Conservation (phyloP, 2,113 vertebrate genomes). For the Chlamydotis undulata region DNA sequence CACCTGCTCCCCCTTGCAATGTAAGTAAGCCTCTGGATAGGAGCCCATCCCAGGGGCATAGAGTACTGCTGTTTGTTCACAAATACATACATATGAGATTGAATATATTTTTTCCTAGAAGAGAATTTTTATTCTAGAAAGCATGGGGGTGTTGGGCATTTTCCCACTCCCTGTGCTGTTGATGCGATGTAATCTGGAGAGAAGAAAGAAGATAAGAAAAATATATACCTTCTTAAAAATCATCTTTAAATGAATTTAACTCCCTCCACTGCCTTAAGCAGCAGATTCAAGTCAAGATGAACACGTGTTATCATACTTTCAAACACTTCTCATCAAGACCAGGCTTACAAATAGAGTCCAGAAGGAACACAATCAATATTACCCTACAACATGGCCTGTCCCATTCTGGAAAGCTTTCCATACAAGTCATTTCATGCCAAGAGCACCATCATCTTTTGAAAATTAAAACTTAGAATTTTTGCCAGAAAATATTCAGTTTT, state of each 20-base stretch:
- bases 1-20: slow-evolving; percentile 34
- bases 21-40: neutral
- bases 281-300: neutral
- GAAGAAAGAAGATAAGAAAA: neutral
- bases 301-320: neutral
- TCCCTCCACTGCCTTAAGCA: neutral
- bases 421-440: neutral
- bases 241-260: neutral
- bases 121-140: neutral
- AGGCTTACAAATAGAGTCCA: neutral
- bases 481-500: neutral
- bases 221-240: neutral
- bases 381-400: neutral
- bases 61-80: slow-evolving; percentile 18
- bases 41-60: slow-evolving; percentile 8
- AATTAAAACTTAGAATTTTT: neutral
- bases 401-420: neutral
- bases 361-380: neutral
- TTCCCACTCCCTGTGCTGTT: neutral
- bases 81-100: neutral
- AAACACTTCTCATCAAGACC: neutral
- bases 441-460: neutral
- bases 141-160: neutral
- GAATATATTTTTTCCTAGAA: neutral
- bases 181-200: neutral